These are phyloP conservation scores for Euproctis similis DNA, from an alignment of 2,888 invertebrate species.

Conservation along the genomic window DNA sequence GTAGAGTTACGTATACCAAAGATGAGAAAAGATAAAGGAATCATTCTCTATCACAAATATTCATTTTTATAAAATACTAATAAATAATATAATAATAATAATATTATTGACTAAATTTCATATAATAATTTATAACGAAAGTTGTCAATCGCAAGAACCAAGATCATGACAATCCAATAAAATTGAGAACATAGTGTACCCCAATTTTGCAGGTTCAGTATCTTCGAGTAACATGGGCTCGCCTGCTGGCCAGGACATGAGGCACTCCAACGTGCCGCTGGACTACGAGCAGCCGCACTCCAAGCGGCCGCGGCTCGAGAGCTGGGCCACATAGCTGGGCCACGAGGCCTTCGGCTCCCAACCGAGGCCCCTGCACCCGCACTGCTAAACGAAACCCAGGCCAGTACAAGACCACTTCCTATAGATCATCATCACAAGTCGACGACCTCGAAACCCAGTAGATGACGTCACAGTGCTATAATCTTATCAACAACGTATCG, in stretches of 20 bases:
- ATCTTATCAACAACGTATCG: conserved; percentile 20
- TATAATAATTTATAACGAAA: too few relatives aligned
- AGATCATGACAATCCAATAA: conserved; percentile 4
- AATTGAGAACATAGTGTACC: conserved; percentile 24
- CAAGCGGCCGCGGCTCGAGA: conserved; percentile 93
- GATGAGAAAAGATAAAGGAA: too few relatives aligned
- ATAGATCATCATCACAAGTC: conserved; percentile 46
- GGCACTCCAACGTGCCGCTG: conserved; percentile 56
- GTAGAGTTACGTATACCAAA: too few relatives aligned
- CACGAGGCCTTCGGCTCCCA: conserved; percentile 68
- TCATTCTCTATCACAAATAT: too few relatives aligned
- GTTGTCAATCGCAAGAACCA: conserved; percentile 3
- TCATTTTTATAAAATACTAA: too few relatives aligned
- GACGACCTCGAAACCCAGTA: conserved; percentile 21
- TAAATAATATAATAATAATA: too few relatives aligned
- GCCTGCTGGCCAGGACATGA: conserved; percentile 77
- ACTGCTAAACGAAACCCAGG: conserved; percentile 46
- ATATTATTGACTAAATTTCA: too few relatives aligned
- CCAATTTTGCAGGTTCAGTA: conserved; percentile 80
- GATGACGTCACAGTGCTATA: conserved; percentile 33
- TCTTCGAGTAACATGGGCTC: conserved; percentile 90
- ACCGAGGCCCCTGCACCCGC: conserved; percentile 71
- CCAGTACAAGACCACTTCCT: conserved; percentile 18
- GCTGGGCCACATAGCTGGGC: conserved; percentile 91
- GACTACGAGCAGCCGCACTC: conserved; percentile 78